Evolutionary conservation across 2,888 invertebrate species (phyloP), one percentile per base, ranked within the genome.

Genomic region (Plagodis dolabraria): DNA sequence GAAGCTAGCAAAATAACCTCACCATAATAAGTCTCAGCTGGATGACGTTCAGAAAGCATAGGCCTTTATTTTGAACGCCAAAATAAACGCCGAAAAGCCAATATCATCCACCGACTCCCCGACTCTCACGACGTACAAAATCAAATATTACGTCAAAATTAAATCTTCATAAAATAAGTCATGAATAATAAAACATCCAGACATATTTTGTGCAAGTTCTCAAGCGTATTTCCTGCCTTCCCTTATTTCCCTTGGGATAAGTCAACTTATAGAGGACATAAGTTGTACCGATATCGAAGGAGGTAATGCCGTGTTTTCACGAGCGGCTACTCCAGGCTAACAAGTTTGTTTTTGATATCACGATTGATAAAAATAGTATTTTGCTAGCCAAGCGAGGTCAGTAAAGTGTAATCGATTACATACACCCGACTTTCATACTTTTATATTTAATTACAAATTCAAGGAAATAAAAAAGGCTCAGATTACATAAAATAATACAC

Each of bases 201-300:
- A 85, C 80, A 85, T 89, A 88, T 87, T 89, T 89, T 86, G 83
- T 79, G 71, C 76, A 79, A 82, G 82, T 80, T 85, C 84, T 85
- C 84, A 77, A 77, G 83, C 83, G 85, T 82, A 84, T 87, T 86
- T 84, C 83, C 82, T 82, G 84, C 86, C 85, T 86, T 84, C 75
- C 82, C 86, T 89, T 92, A 92, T 92, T 92, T 92, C 92, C 92
- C 92, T 67, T 9, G 92, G 85, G 92, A 85, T 85, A 80, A 84
- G 80, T 87, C 87, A 86, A 89, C 83, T 87, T 87, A 86, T 83
- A 85, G 83, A 79, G 83, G 82, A 86, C 86, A 87, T 87, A 87
- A 87, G 87, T 89, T 85, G 78, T 80, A 75, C 81, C 78, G 80
- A 85, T 85, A 85, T 81, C 71, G 76, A 57, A 63, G 63, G 53